Conservation (phyloP, 2,797 vertebrate genomes). For the Phalanger gymnotis region DNA sequence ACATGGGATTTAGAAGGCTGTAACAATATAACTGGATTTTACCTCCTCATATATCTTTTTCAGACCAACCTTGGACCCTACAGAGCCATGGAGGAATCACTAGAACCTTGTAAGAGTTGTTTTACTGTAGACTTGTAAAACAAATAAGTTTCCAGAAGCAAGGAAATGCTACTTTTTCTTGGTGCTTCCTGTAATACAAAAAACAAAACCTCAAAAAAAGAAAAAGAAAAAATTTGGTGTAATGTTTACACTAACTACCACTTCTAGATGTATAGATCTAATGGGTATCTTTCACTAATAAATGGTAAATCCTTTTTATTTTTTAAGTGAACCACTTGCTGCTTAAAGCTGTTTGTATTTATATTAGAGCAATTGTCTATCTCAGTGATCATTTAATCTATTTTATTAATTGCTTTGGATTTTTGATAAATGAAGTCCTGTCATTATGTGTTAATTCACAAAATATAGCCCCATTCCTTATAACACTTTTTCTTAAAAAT, state of each 20-base stretch:
- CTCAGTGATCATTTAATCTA: not conserved
- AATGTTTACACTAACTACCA: not conserved
- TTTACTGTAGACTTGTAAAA: not conserved
- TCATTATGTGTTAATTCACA: not conserved
- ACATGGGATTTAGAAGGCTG: constrained; percentile 17
- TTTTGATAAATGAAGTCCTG: not conserved
- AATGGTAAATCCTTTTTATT: not conserved
- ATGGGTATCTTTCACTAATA: not conserved
- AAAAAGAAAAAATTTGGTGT: too few relatives aligned
- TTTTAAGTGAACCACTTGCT: not conserved
- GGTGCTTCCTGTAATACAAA: not conserved
- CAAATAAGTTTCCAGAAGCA: not conserved
- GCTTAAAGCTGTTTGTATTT: not conserved
- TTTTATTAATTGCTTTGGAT: not conserved
- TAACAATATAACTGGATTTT: not conserved
- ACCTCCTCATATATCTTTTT: not conserved
- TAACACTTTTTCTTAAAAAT: not conserved
- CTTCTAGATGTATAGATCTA: not conserved
- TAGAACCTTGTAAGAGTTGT: not conserved
- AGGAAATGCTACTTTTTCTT: not conserved
- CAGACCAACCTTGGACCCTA: not conserved
- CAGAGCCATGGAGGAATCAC: constrained; percentile 14
- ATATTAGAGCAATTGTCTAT: not conserved
- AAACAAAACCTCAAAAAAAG: too few relatives aligned
- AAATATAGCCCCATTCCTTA: not conserved